A percentile compares a stretch with the other conserved stretches of the same genome.
Conservation (phyloP, 2,113 vertebrate genomes). For the Alouatta palliata region DNA sequence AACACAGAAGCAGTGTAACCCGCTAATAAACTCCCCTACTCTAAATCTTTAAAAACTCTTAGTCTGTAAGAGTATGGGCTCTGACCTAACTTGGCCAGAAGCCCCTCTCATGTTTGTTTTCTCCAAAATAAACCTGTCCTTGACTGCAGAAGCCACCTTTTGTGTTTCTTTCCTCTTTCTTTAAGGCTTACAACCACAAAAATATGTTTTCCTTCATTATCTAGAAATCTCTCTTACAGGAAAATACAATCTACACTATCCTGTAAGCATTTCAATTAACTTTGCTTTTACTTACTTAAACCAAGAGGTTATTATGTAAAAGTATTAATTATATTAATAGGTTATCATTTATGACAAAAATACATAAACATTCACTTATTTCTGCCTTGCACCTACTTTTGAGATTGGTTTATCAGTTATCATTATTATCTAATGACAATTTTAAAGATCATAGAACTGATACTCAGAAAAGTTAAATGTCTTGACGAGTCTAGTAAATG, state of each 20-base stretch:
- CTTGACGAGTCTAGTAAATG: background rate
- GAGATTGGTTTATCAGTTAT: background rate
- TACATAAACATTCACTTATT: background rate
- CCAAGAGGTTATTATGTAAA: background rate
- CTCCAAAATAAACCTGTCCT: no score
- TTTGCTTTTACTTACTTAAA: background rate
- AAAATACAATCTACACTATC: no score
- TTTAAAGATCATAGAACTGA: background rate
- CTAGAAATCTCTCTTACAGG: background rate
- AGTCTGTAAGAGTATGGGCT: no score
- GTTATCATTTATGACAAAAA: background rate
- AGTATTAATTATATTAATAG: background rate
- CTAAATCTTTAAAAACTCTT: no score
- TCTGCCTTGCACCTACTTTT: background rate
- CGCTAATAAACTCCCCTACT: no score
- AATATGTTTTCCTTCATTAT: background rate
- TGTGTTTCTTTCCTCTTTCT: no score
- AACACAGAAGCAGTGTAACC: no score
- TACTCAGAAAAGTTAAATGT: background rate
- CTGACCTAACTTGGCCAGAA: no score
- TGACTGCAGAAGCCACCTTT: no score
- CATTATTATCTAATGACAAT: background rate
- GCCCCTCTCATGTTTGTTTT: no score
- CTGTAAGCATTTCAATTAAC: background rate
- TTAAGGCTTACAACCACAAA: no score